phyloP scores from a whole-genome alignment of 2,113 vertebrate species.

The Crotophaga sulcirostris region DNA sequence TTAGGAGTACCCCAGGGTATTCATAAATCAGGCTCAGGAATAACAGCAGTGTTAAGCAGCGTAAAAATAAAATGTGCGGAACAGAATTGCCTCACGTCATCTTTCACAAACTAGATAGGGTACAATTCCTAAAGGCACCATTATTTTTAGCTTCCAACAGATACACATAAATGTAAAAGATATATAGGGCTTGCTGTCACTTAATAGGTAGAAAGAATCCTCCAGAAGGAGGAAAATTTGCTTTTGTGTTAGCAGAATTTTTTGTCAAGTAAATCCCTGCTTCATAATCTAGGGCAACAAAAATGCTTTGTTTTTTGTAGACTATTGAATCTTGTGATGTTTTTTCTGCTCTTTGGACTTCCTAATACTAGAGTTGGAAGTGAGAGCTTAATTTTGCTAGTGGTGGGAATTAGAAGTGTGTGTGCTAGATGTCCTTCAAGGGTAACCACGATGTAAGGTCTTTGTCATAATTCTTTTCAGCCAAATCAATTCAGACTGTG shows the following conservation, averaged over 20 bases:
- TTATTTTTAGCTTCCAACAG: slow-evolving; percentile 51
- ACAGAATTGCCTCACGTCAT: not conserved
- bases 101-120: not conserved
- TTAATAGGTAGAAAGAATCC: not conserved
- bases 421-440: not conserved
- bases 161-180: not conserved
- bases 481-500: not conserved
- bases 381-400: not conserved
- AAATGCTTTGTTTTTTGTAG: not conserved
- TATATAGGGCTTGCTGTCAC: not conserved
- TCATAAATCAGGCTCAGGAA: slow-evolving; percentile 20
- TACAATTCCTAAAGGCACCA: slow-evolving; percentile 43
- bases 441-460: not conserved
- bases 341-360: not conserved
- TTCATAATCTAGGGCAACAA: not conserved
- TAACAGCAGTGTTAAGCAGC: not conserved
- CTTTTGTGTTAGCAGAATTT: not conserved
- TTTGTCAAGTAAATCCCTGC: not conserved
- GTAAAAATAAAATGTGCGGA: slow-evolving; percentile 9
- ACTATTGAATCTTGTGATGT: not conserved
- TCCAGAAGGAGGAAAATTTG: not conserved
- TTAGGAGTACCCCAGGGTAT: not conserved
- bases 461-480: not conserved
- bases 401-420: not conserved
- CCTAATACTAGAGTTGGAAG: not conserved